Evolutionary conservation across 2,797 vertebrate species (phyloP).

Genomic region (Sebastes nivosus): DNA sequence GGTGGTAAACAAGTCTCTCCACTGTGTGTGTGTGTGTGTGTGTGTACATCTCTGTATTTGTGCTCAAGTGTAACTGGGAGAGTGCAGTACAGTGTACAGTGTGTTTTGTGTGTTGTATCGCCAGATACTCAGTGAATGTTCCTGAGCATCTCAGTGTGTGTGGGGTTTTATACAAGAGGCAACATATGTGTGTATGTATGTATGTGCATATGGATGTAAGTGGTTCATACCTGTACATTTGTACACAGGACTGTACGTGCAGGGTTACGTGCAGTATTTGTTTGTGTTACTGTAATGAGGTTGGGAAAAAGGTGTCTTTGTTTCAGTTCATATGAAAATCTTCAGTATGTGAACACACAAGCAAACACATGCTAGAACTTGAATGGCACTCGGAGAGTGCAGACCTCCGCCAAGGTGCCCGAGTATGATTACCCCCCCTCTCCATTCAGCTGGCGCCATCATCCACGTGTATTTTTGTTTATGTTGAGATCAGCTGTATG

Average conservation of each 20-base stretch:
- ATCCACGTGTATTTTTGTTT: too few relatives aligned
- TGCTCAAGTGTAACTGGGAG: not conserved
- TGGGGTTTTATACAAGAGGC: not conserved
- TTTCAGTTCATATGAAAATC: too few relatives aligned
- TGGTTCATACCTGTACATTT: not conserved
- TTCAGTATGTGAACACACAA: too few relatives aligned
- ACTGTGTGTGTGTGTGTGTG: not conserved
- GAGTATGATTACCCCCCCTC: too few relatives aligned
- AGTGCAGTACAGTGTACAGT: not conserved
- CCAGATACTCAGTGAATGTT: not conserved
- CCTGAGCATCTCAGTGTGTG: not conserved
- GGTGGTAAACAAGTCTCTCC: slow-evolving; percentile 29
- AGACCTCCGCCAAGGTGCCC: too few relatives aligned
- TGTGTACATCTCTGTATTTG: not conserved
- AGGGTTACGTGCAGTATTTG: too few relatives aligned
- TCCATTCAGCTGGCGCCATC: too few relatives aligned
- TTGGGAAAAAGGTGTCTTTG: too few relatives aligned
- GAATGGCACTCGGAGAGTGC: too few relatives aligned
- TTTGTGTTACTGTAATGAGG: too few relatives aligned
- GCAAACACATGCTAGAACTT: too few relatives aligned
- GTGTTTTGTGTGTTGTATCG: not conserved
- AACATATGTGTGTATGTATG: not conserved
- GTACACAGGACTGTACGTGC: not conserved
- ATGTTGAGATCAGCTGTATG: too few relatives aligned
- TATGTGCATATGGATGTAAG: not conserved